Conservation (phyloP, 2,113 vertebrate species). For the Orientallactaga bullata region DNA sequence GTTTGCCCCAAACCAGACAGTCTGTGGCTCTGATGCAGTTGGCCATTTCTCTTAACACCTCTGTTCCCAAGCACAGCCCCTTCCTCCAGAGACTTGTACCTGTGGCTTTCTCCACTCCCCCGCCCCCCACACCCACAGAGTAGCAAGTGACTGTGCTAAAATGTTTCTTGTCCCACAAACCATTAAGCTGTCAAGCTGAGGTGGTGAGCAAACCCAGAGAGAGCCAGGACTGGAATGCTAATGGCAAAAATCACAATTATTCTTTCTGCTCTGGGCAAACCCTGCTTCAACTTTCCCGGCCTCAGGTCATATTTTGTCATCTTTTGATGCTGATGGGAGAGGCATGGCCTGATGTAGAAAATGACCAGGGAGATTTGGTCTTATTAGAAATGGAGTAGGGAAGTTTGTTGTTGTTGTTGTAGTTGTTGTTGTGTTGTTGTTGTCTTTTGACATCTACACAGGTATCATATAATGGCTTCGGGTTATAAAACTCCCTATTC, state of each 20-base stretch:
- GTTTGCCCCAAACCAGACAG: not conserved
- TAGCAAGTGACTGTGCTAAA: slow-evolving; percentile 63
- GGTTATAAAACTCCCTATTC: slow-evolving; percentile 51
- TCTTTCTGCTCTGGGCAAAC: slow-evolving; percentile 76
- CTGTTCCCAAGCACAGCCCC: not conserved
- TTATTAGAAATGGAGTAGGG: slow-evolving; percentile 49
- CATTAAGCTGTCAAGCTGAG: slow-evolving; percentile 80
- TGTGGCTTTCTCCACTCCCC: not conserved
- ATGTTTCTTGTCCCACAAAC: slow-evolving; percentile 49
- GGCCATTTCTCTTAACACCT: slow-evolving; percentile 52
- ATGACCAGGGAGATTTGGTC: slow-evolving; percentile 68
- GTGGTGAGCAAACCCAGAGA: slow-evolving; percentile 68
- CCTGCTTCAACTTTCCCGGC: slow-evolving; percentile 73
- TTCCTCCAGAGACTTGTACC: slow-evolving; percentile 38
- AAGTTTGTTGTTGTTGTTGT: not conserved
- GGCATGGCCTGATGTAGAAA: slow-evolving; percentile 69
- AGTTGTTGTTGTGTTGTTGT: not conserved
- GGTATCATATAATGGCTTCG: slow-evolving; percentile 51
- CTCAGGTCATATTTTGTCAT: slow-evolving; percentile 72
- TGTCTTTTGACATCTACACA: slow-evolving; percentile 69
- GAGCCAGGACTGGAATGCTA: slow-evolving; percentile 67
- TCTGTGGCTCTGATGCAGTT: not conserved
- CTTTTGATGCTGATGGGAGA: slow-evolving; percentile 77
- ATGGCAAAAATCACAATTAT: slow-evolving; percentile 76
- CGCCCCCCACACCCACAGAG: not conserved